Evolutionary conservation across 2,888 invertebrate species (phyloP).

Genomic region (Sinohyriopsis cumingii): DNA sequence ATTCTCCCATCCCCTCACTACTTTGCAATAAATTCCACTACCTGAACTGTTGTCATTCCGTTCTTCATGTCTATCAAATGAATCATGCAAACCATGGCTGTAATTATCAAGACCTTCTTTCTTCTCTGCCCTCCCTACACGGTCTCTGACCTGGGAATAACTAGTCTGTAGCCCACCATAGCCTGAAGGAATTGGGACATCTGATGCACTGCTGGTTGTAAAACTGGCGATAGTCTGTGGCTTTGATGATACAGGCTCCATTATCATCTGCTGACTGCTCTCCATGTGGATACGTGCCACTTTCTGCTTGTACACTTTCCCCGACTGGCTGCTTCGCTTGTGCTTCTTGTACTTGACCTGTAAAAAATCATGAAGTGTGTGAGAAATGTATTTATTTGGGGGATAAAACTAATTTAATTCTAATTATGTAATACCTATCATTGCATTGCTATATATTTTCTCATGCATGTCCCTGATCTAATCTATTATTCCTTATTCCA

Average conservation of each 20-base stretch:
- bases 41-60: too few species aligned
- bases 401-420: not conserved
- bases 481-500: too few species aligned
- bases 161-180: too few species aligned
- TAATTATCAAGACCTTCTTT: too few species aligned
- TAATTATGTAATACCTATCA: not conserved
- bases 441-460: not conserved
- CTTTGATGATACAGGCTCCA: constrained; percentile 18
- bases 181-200: too few species aligned
- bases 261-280: constrained; percentile 13
- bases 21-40: too few species aligned
- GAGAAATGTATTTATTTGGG: constrained; percentile 7
- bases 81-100: too few species aligned
- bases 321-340: constrained; percentile 82
- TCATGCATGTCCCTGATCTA: not conserved
- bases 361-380: constrained; percentile 15
- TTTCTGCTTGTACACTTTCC: constrained; percentile 42
- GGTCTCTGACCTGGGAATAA: constrained; percentile 1
- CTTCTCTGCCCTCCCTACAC: not conserved
- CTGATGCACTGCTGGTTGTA: too few species aligned
- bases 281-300: constrained; percentile 24
- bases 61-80: too few species aligned
- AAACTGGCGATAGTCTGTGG: too few species aligned
- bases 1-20: too few species aligned
- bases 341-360: constrained; percentile 96